These are phyloP conservation scores for Prunella himalayana DNA, from an alignment of 2,113 vertebrate genomes.

Conservation along the genomic window DNA sequence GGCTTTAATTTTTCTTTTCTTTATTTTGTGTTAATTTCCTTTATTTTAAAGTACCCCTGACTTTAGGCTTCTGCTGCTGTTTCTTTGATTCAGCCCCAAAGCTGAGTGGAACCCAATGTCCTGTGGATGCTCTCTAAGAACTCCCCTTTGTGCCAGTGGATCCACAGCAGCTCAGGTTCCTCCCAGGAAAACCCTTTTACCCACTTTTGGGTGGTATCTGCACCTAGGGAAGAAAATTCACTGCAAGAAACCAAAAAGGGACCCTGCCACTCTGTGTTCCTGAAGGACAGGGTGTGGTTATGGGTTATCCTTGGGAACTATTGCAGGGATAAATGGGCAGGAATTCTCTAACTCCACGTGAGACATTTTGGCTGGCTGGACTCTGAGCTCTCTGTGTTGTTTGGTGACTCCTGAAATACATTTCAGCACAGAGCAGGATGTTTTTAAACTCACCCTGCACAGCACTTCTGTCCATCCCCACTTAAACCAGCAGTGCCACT, in stretches of 20 bases:
- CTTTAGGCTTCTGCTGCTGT: not conserved
- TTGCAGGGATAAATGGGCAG: not conserved
- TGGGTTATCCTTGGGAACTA: not conserved
- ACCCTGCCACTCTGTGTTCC: not conserved
- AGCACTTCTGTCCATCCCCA: not conserved
- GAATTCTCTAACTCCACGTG: not conserved
- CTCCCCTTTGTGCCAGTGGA: fast-evolving
- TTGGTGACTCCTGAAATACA: not conserved
- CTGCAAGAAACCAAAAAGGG: not conserved
- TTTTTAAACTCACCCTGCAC: not conserved
- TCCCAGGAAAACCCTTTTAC: not conserved
- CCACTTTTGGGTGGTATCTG: not conserved
- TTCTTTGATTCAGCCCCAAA: not conserved
- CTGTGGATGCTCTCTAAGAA: not conserved
- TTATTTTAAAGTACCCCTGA: not conserved
- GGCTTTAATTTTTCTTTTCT: not conserved
- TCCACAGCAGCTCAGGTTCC: not conserved
- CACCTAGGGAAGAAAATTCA: not conserved
- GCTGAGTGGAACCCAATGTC: not conserved
- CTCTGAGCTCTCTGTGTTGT: not conserved
- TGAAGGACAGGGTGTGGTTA: not conserved
- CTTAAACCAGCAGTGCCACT: not conserved
- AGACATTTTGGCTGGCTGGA: not conserved
- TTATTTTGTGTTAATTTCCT: not conserved
- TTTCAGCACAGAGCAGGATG: not conserved